These are phyloP conservation scores for Rhinella marina DNA, from an alignment of 2,797 vertebrate genomes.

Conservation along the genomic window DNA sequence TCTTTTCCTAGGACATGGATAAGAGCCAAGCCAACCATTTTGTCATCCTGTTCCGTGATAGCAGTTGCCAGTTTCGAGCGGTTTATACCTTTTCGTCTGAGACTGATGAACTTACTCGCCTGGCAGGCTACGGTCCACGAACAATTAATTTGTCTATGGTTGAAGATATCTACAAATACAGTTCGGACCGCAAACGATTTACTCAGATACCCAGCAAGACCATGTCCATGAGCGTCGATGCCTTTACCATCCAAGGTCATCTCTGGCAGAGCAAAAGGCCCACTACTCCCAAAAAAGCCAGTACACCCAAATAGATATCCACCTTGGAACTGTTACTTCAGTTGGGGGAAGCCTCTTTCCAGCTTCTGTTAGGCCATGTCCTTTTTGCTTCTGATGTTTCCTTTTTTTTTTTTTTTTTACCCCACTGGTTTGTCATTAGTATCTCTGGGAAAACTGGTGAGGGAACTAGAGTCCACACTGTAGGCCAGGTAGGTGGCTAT, in stretches of 20 bases:
- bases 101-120: constrained; percentile 85
- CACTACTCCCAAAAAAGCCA: constrained; percentile 88
- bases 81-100: constrained; percentile 89
- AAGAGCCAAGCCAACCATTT: constrained; percentile 90
- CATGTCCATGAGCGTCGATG: constrained; percentile 95
- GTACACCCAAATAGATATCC: constrained; percentile 83
- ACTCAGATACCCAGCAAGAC: constrained; percentile 92
- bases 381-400: background rate
- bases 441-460: background rate
- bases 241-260: constrained; percentile 90
- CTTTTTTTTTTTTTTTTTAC: constrained; percentile 6
- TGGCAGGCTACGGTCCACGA: constrained; percentile 87
- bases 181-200: constrained; percentile 94
- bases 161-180: constrained; percentile 93
- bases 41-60: constrained; percentile 91
- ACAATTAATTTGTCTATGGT: constrained; percentile 82
- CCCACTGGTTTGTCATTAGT: background rate
- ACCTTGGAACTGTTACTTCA: background rate
- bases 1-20: constrained; percentile 83
- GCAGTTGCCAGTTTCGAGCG: constrained; percentile 91
- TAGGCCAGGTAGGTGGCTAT: background rate
- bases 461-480: background rate
- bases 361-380: background rate
- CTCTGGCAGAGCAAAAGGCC: constrained; percentile 90
- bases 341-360: background rate